phyloP scores from a whole-genome alignment of 2,888 invertebrate species.

The Cosmia trapezina region DNA sequence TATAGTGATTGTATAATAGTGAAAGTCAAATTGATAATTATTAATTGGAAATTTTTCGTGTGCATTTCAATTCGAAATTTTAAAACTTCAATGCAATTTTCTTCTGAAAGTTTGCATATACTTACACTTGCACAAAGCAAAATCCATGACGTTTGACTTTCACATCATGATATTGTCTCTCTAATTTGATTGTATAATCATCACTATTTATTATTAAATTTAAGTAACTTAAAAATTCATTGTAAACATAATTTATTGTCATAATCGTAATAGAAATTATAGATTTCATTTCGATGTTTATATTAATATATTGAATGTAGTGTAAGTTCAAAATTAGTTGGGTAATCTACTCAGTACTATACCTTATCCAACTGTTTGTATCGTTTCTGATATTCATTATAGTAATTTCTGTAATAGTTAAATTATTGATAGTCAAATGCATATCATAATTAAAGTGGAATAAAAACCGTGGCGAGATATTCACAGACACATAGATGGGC shows the following conservation, averaged over 20 bases:
- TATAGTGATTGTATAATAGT: conserved; percentile 76
- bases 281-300: conserved; percentile 89
- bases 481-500: conserved; percentile 79
- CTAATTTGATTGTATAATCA: conserved; percentile 88
- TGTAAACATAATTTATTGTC: conserved; percentile 88
- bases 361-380: conserved; percentile 83
- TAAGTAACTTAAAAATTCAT: conserved; percentile 89
- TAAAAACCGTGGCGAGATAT: conserved; percentile 73
- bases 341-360: conserved; percentile 83
- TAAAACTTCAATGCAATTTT: conserved; percentile 48
- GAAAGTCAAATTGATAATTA: conserved; percentile 76
- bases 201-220: conserved; percentile 89
- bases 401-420: conserved; percentile 86
- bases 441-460: conserved; percentile 84
- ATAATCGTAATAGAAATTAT: conserved; percentile 87
- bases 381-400: conserved; percentile 82
- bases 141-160: conserved; percentile 78
- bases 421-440: conserved; percentile 88
- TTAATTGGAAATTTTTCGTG: conserved; percentile 50
- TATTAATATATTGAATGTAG: conserved; percentile 87
- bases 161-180: conserved; percentile 88
- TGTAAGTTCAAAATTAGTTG: conserved; percentile 87
- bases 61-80: conserved; percentile 56
- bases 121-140: conserved; percentile 69
- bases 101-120: conserved; percentile 48